A percentile compares a stretch with the other conserved stretches of the same genome.
Evolutionary conservation across 2,888 invertebrate genomes (phyloP).

Genomic region (Drosophila pseudotalamancana): DNA sequence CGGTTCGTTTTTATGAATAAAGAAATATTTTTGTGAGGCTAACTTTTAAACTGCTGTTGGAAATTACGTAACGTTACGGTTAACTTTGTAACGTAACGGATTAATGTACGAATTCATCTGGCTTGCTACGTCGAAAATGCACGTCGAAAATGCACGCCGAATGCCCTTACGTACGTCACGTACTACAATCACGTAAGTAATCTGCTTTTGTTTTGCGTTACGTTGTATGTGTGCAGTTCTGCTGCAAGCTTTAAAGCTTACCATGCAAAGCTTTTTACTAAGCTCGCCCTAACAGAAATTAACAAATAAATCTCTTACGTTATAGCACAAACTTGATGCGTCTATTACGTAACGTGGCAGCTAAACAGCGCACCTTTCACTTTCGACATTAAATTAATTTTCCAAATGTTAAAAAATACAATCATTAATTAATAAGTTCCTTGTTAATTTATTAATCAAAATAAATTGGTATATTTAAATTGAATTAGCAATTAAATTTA

Average conservation of each 20-base stretch:
- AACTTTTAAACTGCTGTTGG: neutral
- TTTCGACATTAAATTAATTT: conserved; percentile 5
- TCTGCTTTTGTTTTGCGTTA: neutral
- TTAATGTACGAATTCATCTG: neutral
- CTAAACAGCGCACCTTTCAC: conserved; percentile 26
- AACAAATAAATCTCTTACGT: neutral
- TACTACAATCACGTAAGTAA: no score
- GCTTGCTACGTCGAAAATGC: neutral
- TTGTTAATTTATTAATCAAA: neutral
- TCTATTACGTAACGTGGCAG: neutral
- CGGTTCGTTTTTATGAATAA: conserved; percentile 30
- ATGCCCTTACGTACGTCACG: no score
- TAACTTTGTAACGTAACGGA: neutral
- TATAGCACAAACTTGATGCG: neutral
- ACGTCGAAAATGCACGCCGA: no score
- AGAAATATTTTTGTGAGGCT: conserved; percentile 27
- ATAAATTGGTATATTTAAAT: neutral
- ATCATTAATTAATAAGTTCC: conserved; percentile 2
- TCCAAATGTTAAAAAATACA: neutral
- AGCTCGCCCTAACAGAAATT: no score
- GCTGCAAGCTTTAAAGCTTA: conserved; percentile 10
- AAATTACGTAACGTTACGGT: neutral
- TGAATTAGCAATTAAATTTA: no score
- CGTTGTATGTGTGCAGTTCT: neutral
- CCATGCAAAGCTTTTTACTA: neutral